Percentiles rank a stretch among this genome's conserved stretches.
These are phyloP conservation scores for Mactromeris polynyma DNA, from an alignment of 2,888 invertebrate species.

Conservation along the genomic window DNA sequence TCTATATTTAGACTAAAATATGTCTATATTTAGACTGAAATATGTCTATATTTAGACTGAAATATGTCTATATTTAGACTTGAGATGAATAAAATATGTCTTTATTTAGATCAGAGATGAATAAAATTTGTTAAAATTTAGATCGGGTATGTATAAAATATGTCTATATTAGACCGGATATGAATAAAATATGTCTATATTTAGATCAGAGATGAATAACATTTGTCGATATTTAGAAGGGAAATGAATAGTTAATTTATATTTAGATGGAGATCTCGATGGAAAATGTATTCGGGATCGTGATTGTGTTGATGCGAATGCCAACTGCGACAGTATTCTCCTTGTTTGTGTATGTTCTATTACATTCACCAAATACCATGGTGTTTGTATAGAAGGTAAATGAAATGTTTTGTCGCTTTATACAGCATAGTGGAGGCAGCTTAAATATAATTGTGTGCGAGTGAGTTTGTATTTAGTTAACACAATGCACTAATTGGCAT, in stretches of 20 bases:
- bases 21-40: too few relatives aligned
- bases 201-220: background rate
- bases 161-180: background rate
- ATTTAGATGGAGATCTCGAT: slow-evolving; percentile 38
- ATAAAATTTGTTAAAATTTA: background rate
- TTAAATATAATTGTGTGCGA: background rate
- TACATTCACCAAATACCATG: slow-evolving; percentile 14
- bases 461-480: background rate
- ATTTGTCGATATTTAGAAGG: background rate
- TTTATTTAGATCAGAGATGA: background rate
- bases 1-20: too few relatives aligned
- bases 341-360: slow-evolving; percentile 34
- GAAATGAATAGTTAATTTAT: background rate
- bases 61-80: background rate
- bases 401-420: background rate
- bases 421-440: background rate
- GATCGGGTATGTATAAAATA: background rate
- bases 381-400: slow-evolving; percentile 45
- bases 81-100: background rate
- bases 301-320: slow-evolving; percentile 42
- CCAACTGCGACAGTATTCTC: slow-evolving; percentile 17
- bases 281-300: slow-evolving; percentile 30
- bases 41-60: too few relatives aligned
- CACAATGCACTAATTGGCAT: background rate
- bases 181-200: background rate